These are phyloP conservation scores for Spatulosminthurus flaviceps DNA, from an alignment of 2,888 invertebrate genomes.

Conservation along the genomic window DNA sequence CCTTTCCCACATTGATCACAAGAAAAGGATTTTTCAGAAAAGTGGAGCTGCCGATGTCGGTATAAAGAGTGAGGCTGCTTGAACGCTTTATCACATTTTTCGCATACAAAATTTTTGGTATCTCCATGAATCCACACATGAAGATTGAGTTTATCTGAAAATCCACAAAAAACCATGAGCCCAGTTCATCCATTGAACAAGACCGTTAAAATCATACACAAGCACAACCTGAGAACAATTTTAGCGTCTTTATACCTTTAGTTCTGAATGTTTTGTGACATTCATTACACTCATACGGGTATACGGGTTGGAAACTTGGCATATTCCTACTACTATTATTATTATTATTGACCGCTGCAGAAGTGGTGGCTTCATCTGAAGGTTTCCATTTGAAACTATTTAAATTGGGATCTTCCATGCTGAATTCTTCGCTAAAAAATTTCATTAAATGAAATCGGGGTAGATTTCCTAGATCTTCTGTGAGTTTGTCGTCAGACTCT, in stretches of 20 bases:
- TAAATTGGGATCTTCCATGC: neutral
- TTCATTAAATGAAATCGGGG: conserved; percentile 2
- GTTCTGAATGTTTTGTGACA: conserved; percentile 44
- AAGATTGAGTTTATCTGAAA: conserved; percentile 42
- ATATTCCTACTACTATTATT: conserved; percentile 3
- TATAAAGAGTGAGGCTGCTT: conserved; percentile 43
- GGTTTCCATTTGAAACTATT: conserved; percentile 25
- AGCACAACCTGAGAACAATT: neutral
- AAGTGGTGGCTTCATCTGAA: conserved; percentile 11
- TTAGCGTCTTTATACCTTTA: conserved; percentile 32
- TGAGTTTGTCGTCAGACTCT: neutral
- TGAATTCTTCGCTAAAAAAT: neutral
- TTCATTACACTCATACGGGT: conserved; percentile 36
- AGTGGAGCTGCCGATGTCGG: conserved; percentile 37
- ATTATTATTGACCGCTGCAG: conserved; percentile 6
- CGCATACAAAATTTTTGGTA: conserved; percentile 38
- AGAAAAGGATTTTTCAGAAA: conserved; percentile 21
- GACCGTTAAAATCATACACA: neutral
- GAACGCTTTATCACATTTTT: conserved; percentile 40
- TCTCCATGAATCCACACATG: conserved; percentile 43
- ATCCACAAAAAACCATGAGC: neutral
- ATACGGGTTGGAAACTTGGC: conserved; percentile 24
- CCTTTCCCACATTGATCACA: conserved; percentile 39
- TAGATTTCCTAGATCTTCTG: neutral
- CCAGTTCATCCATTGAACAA: neutral